A percentile compares a stretch with the other conserved stretches of the same genome.
These are phyloP conservation scores for Phortica magna DNA, from an alignment of 2,888 invertebrate species.

Conservation along the genomic window DNA sequence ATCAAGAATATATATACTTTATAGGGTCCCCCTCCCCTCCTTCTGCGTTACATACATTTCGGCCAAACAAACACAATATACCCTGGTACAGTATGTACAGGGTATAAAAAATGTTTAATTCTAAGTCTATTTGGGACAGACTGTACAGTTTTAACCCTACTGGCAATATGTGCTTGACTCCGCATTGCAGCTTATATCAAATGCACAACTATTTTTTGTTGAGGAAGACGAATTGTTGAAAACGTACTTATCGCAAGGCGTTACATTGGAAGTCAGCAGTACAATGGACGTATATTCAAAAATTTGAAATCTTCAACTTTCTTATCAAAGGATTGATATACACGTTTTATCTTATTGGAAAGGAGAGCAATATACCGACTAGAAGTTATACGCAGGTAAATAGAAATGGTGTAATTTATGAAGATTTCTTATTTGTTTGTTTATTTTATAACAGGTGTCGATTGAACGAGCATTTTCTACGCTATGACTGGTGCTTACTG, in stretches of 20 bases:
- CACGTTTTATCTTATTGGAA: not conserved
- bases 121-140: not conserved
- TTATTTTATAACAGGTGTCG: not conserved
- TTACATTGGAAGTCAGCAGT: not conserved
- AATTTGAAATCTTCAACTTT: constrained; percentile 3
- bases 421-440: no score
- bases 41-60: no score
- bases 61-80: no score
- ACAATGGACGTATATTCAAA: constrained; percentile 7
- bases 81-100: no score
- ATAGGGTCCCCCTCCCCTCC: no score
- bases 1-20: no score
- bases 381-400: constrained; percentile 7
- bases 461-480: constrained; percentile 13
- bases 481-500: constrained; percentile 35
- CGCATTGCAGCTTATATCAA: not conserved
- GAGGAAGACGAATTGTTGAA: not conserved
- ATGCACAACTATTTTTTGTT: not conserved
- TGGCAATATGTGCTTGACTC: not conserved
- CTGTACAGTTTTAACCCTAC: not conserved
- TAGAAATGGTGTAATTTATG: not conserved
- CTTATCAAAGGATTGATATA: not conserved
- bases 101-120: no score
- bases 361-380: not conserved
- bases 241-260: not conserved